Evolutionary conservation across 2,797 vertebrate species (phyloP), one percentile per base, ranked within the genome.

Genomic region (Caiman crocodilus): DNA sequence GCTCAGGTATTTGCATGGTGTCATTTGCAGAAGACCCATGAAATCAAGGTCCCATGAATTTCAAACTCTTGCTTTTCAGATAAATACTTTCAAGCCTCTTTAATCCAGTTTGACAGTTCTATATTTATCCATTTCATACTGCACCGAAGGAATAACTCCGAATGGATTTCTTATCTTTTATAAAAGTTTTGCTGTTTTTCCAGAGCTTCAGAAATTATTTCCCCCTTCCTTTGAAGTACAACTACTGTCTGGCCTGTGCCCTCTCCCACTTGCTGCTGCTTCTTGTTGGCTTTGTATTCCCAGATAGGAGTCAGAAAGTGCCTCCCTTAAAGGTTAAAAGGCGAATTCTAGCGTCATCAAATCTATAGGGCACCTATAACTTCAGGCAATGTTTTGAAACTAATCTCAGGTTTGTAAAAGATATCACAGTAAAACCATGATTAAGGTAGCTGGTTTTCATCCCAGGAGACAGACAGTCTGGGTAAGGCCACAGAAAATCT

Each of bases 21-120:
- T 94, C 88, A 69, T 93, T 96, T 91, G 88, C 63, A 89, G 94
- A 93, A 76, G 90, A 94, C 82, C 42, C 84, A 76, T 50, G 93
- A 87, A 94, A 96, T 88, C 89, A 92, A 92, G 94, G 90, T 93
- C 84, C 86, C 88, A 58, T 59, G 88, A 92, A 87, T 94, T 94
- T 90, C 90, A 94, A 94, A 84, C 76, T 87, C 79, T 65, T 90
- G 90, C 86, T 94, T 88, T 74, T 85, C 83, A 92, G 75, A 84
- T 89, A 93, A 96, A 92, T 96, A 82, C 56, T 61, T 76, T 95
- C 84, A 94, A 95, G 96, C 89, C 85, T 87, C 67, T 89, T 88
- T 84, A 83, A 77, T 78, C 88, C 85, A 73, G 42, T 93, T 94
- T 93, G 83, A 77, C 65, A 92, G 87, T 61, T 82, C 89, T 73